Percentiles rank a stretch among this genome's conserved stretches.
Conservation (phyloP, 2,797 vertebrate species). For the Carduelis carduelis region DNA sequence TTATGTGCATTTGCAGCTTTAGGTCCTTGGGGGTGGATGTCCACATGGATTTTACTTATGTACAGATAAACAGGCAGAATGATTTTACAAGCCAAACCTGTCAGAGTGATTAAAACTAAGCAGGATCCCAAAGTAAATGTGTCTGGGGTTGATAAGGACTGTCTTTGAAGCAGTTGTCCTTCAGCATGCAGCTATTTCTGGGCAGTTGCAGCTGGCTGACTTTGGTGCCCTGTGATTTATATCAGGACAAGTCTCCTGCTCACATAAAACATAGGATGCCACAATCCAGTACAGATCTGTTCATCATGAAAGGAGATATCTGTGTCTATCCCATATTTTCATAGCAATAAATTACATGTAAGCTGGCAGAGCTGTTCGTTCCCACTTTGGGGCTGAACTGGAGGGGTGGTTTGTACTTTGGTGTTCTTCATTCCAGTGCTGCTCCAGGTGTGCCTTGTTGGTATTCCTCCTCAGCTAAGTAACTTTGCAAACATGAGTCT, state of each 20-base stretch:
- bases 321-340: neutral
- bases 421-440: neutral
- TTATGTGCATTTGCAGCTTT: conserved; percentile 18
- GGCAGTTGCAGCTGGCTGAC: neutral
- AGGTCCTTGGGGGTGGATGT: neutral
- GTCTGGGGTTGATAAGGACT: conserved; percentile 10
- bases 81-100: conserved; percentile 25
- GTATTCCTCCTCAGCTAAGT: neutral
- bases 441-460: neutral
- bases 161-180: conserved; percentile 39
- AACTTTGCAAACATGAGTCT: neutral
- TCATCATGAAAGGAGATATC: neutral
- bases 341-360: neutral
- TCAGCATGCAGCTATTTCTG: neutral
- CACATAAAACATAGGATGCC: neutral
- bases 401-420: neutral
- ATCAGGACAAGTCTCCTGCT: neutral
- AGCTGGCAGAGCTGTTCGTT: neutral
- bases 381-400: neutral
- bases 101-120: conserved; percentile 36
- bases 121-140: neutral
- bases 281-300: neutral
- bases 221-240: conserved; percentile 3
- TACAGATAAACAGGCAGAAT: conserved; percentile 22
- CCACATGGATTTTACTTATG: neutral